These are phyloP conservation scores for Blera fallax DNA, from an alignment of 2,888 invertebrate species.

Conservation along the genomic window DNA sequence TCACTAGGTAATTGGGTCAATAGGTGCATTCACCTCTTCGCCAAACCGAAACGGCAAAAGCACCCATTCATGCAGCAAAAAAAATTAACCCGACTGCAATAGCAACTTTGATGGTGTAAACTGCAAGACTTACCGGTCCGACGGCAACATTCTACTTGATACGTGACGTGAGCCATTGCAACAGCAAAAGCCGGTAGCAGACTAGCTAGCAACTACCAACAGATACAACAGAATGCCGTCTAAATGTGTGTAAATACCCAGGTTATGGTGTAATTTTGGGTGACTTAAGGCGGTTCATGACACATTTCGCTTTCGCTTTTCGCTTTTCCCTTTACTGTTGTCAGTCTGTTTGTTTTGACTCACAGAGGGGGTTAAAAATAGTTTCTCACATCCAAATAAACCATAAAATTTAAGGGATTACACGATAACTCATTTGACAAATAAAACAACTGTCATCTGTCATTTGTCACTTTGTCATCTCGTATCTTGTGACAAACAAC, in stretches of 20 bases:
- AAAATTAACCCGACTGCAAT: slow-evolving; percentile 18
- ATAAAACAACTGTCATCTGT: neutral
- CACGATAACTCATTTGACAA: neutral
- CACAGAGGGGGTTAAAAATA: neutral
- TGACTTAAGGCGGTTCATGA: slow-evolving; percentile 42
- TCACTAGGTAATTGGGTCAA: slow-evolving; percentile 70
- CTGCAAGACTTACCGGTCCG: slow-evolving; percentile 66
- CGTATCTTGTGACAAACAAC: neutral
- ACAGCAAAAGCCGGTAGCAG: neutral
- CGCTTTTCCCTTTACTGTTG: no score
- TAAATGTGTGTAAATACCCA: neutral
- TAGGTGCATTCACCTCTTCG: slow-evolving; percentile 62
- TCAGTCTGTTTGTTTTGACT: neutral
- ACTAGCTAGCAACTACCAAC: neutral
- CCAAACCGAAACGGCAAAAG: slow-evolving; percentile 7
- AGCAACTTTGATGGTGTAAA: slow-evolving; percentile 33
- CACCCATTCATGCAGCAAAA: slow-evolving; percentile 29
- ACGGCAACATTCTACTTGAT: slow-evolving; percentile 60
- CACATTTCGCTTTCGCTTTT: slow-evolving; percentile 57
- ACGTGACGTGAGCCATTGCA: slow-evolving; percentile 51
- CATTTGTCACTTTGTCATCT: neutral
- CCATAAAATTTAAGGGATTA: neutral
- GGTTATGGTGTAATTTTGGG: slow-evolving; percentile 43
- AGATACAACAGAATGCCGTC: neutral
- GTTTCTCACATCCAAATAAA: neutral